Base-by-base conservation (phyloP, 1,140 invertebrate genomes). In the Anoplophora glabripennis region DNA sequence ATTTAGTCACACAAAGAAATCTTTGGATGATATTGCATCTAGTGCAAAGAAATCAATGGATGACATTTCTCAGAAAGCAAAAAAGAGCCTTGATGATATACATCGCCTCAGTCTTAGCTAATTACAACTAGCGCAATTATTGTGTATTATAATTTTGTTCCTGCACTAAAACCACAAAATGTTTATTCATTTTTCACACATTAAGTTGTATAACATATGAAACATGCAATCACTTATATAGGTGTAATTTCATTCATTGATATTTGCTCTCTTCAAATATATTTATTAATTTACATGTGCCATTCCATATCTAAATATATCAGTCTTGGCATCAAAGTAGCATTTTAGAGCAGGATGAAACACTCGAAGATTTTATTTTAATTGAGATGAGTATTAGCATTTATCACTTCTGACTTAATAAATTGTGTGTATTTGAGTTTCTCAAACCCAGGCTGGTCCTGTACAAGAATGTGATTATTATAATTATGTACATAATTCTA, bases 21-120 rank as follows among this genome's bases (percentile, higher is more conserved):
- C 89, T 7, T 75, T 93, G 52, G 90, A 91, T 75, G 90, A 90
- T 63, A 87, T 92, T 33, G 88, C 88, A 15, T 81, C 79, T 28
- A 85, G 83, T 46, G 89, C 89, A 11, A 81, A 84, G 63, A 86
- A 85, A 73, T 87, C 88, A 21, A 89, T 93, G 85, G 90, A 92
- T 71, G 90, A 91, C 70, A 78, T 89, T 45, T 85, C 86, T 40
- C 79, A 76, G 38, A 82, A 81, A 41, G 86, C 86, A 3, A 87
- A 86, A 41, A 72, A 69, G 58, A 71, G 68, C 52, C 60, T 71
- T 9, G 71, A 72, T 55, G 68, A 72, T 35, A 70, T 72, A 36
- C 68, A 69, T 12, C 63, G 61, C 37, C 47, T 71, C 38, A 64
- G 15, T 54, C 17, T 54, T 15, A 54, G 52, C 33, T 54, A 54